Evolutionary conservation across 2,888 invertebrate species (phyloP).

Genomic region (Teinopalpus imperialis): DNA sequence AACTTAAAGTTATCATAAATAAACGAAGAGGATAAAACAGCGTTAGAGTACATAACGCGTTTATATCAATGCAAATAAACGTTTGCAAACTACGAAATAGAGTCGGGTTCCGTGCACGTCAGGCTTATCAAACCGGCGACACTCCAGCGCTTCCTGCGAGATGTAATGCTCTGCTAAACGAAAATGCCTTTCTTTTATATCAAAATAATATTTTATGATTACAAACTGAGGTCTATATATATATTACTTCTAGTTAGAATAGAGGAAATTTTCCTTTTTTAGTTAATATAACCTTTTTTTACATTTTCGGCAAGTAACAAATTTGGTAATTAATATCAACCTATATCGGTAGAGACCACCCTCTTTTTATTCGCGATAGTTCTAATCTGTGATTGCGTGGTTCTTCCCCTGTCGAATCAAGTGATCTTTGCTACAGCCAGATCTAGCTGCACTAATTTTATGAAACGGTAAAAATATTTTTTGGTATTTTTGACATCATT

Average conservation of each 20-base stretch:
- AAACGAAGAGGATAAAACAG: background rate
- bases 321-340: too few species aligned
- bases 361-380: too few species aligned
- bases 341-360: too few species aligned
- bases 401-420: too few species aligned
- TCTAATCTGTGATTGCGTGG: too few species aligned
- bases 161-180: slow-evolving; percentile 60
- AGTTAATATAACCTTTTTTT: too few species aligned
- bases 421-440: too few species aligned
- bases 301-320: too few species aligned
- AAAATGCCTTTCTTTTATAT: slow-evolving; percentile 58
- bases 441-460: too few species aligned
- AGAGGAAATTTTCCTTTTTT: too few species aligned
- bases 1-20: background rate
- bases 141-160: slow-evolving; percentile 39
- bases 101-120: background rate
- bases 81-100: slow-evolving; percentile 1
- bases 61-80: background rate
- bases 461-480: too few species aligned
- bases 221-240: background rate
- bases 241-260: slow-evolving; percentile 7
- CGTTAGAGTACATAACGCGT: background rate
- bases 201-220: slow-evolving; percentile 44
- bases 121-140: slow-evolving; percentile 9
- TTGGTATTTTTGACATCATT: too few species aligned